Evolutionary conservation across 1,140 invertebrate genomes (phyloP), one percentile per base, ranked within the genome.

Genomic region (Euwallacea fornicatus): DNA sequence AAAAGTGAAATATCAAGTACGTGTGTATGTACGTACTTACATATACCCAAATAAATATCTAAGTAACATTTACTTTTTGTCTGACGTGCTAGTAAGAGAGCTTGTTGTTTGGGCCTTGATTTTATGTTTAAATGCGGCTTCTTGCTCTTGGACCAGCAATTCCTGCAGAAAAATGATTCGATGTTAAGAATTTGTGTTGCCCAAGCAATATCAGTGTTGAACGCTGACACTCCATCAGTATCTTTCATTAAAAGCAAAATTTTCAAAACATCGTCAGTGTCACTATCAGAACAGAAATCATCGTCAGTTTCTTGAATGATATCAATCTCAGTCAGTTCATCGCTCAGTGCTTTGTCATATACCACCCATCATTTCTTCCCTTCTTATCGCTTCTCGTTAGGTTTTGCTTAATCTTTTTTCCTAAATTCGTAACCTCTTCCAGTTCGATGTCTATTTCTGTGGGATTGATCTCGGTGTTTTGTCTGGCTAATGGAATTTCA

Each of bases 331-430:
- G 50, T 21, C 42, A 67, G 16, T 59, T 58, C 54, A 42, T 67
- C 65, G 50, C 65, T 67, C 11, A 62, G 8, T 59, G 54, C 47
- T 62, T 67, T 59, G 33, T 61, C 54, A 58, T 67, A 8, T 16
- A 59, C 13, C 43, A 61, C 2, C 65, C 65, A 61, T n/a, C 7
- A 11, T 67, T 67, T 15, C 11, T 63, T 67, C 54, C 62, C 8
- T 64, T 64, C 62, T 13, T 64, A n/a, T n/a, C n/a, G n/a, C n/a
- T n/a, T n/a, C n/a, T 67, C 15, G 55, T 67, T 67, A 67, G 41
- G 33, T 11, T 67, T 42, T 62, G 65, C 13, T 67, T 2, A 67
- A 67, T 55, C 16, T 67, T 67, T 0, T 67, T 67, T 63, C 53
- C 33, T 16, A 59, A 67, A 7, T 67, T 54, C 21, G 0, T 67